Evolutionary conservation across 2,888 invertebrate genomes (phyloP).

Genomic region (Diplolepis rosae): DNA sequence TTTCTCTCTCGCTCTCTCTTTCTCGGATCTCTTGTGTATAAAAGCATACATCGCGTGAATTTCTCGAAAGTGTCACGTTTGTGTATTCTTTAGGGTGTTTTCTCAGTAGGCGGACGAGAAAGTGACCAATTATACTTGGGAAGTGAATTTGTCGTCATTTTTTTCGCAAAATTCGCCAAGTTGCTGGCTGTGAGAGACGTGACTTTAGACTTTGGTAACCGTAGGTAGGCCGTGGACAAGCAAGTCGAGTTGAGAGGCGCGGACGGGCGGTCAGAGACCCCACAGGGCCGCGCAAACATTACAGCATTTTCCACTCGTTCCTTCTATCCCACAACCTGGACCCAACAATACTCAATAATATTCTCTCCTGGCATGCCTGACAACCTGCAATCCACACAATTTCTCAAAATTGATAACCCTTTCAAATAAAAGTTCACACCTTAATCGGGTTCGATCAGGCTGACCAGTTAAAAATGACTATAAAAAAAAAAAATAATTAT

Average conservation of each 20-base stretch:
- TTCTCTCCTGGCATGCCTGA: no score
- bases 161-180: constrained; percentile 44
- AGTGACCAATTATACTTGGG: background rate
- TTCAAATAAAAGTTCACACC: no score
- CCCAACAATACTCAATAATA: constrained; percentile 62
- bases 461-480: no score
- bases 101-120: background rate
- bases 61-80: background rate
- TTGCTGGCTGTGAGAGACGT: constrained; percentile 44
- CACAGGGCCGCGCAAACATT: constrained; percentile 72
- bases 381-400: no score
- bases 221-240: constrained; percentile 66
- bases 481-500: no score
- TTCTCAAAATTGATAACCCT: no score
- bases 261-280: constrained; percentile 74
- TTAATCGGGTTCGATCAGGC: no score
- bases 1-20: no score
- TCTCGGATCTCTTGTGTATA: background rate
- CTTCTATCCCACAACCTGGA: constrained; percentile 58
- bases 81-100: background rate
- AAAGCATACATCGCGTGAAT: background rate
- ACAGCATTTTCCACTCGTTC: constrained; percentile 70
- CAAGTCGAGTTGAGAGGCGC: constrained; percentile 71
- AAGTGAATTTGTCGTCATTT: constrained; percentile 13
- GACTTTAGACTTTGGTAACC: constrained; percentile 56